Evolutionary conservation across 1,140 invertebrate genomes (phyloP).

Genomic region (Microplitis demolitor): DNA sequence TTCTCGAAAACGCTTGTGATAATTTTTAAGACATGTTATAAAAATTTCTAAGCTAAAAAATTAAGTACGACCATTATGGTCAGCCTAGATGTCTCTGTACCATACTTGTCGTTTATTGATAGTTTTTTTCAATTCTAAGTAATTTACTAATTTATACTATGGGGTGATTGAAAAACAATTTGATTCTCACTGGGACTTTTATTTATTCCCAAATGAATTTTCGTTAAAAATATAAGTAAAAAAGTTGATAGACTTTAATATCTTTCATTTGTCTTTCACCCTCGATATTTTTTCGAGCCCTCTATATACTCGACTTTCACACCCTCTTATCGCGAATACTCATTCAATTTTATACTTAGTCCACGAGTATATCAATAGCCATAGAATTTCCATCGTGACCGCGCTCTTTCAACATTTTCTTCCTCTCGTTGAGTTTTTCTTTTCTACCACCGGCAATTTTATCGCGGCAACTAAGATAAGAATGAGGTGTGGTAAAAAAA

Average conservation of each 20-base stretch:
- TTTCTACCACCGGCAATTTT: neutral
- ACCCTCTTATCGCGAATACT: neutral
- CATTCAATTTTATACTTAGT: conserved; percentile 1
- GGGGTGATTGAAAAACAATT: too few species aligned
- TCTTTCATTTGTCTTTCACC: neutral
- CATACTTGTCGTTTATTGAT: too few species aligned
- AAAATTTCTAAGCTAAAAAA: too few species aligned
- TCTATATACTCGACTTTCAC: neutral
- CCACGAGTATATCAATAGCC: neutral
- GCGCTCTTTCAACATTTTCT: neutral
- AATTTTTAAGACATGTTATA: too few species aligned
- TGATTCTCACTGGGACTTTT: too few species aligned
- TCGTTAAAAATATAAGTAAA: too few species aligned
- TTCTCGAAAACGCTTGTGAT: too few species aligned
- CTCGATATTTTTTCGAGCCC: neutral
- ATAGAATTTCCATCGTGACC: conserved; percentile 14
- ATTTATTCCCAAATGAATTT: too few species aligned
- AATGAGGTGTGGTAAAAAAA: neutral
- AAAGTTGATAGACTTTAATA: neutral
- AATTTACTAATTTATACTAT: too few species aligned
- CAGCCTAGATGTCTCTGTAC: too few species aligned
- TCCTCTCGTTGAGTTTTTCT: neutral
- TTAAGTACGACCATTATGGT: too few species aligned
- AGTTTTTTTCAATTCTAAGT: too few species aligned
- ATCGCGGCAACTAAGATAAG: neutral